Evolutionary conservation across 2,888 invertebrate genomes (phyloP).

Genomic region (Apodemia hepburni): DNA sequence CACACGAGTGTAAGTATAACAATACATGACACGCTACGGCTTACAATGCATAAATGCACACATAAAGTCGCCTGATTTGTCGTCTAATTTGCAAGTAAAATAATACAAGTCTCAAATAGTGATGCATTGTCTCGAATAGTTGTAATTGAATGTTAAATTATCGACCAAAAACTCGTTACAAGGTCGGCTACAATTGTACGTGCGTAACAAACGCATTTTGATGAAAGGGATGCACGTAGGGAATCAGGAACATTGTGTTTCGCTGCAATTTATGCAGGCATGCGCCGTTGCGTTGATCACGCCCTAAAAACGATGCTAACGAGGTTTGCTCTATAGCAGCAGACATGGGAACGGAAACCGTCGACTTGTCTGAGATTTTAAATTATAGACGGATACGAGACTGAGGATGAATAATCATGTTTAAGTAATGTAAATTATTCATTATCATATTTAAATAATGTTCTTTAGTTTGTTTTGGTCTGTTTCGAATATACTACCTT

Average conservation of each 20-base stretch:
- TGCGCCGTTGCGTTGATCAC: slow-evolving; percentile 71
- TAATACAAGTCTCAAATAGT: slow-evolving; percentile 59
- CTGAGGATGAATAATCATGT: not conserved
- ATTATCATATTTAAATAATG: not conserved
- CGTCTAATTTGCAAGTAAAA: slow-evolving; percentile 65
- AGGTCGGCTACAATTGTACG: slow-evolving; percentile 44
- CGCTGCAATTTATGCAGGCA: slow-evolving; percentile 69
- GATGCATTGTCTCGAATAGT: slow-evolving; percentile 50
- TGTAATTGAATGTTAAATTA: slow-evolving; percentile 34
- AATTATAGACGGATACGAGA: slow-evolving; percentile 23
- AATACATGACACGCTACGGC: slow-evolving; percentile 68
- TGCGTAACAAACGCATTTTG: slow-evolving; percentile 27
- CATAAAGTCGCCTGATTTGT: slow-evolving; percentile 31
- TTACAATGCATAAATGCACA: slow-evolving; percentile 67
- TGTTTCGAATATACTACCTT: not conserved
- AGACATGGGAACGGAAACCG: slow-evolving; percentile 66
- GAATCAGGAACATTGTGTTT: slow-evolving; percentile 47
- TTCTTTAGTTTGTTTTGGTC: not conserved
- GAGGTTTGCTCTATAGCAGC: slow-evolving; percentile 46
- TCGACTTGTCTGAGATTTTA: slow-evolving; percentile 36
- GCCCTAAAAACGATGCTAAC: slow-evolving; percentile 72
- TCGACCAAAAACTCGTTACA: slow-evolving; percentile 50
- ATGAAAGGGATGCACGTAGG: slow-evolving; percentile 37
- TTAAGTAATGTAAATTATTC: not conserved
- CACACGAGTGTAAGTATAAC: slow-evolving; percentile 44